Evolutionary conservation across 2,888 invertebrate genomes (phyloP), one percentile per base, ranked within the genome.

Genomic region (Drosophila macrospina): DNA sequence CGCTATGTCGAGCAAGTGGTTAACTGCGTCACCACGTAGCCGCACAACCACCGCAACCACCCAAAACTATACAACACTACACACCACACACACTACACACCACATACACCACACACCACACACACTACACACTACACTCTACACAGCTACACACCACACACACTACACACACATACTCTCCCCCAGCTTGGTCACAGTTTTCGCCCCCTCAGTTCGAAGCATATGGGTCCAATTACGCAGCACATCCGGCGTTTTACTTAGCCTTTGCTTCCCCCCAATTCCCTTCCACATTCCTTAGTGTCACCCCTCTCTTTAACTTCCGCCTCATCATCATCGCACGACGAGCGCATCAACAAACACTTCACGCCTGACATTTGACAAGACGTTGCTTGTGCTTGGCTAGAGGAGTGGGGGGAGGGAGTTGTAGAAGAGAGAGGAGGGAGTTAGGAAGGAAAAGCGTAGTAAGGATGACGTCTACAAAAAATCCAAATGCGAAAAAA

Each of bases 291-390:
- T 20, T 15, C 24, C 37, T 44, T 26, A 8, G 7, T 26, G n/a
- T 26, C 26, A 3, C n/a, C 36, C 2, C 24, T 7, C 13, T 4
- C 5, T 20, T 20, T 26, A 4, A 30, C 28, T 34, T 28, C 45
- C 36, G 30, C 47, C 57, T 69, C 61, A 50, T 64, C 61, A 50
- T 64, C 62, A 39, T 55, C 41, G 55, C 42, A 50, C 52, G 66
- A 63, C 32, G 67, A 74, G 73, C 80, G 75, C 85, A 85, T 87
- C 86, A 87, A 80, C 83, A 87, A 87, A 85, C 88, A 85, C 79
- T 85, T 85, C 88, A 85, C 87, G 86, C 85, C 86, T 85, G 84
- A 85, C 84, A 85, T 87, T 85, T 85, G 82, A 85, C 86, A 87
- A 82, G 82, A 79, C 60, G 69, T 57, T 55, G 39, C 8, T 26